Conservation (phyloP, 2,797 vertebrate species). For the Onychomys torridus region DNA sequence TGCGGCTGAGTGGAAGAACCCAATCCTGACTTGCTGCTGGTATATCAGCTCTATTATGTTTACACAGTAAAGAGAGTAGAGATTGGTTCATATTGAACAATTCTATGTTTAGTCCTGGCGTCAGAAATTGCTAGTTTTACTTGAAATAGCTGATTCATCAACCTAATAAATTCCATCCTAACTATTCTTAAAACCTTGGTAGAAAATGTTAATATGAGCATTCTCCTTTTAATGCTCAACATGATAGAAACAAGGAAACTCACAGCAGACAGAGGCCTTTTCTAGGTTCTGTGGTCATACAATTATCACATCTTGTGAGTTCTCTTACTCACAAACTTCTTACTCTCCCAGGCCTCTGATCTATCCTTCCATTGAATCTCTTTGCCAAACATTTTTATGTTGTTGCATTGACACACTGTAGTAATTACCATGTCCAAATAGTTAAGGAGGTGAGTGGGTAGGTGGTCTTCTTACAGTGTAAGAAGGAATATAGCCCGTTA, state of each 20-base stretch:
- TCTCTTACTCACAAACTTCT: neutral
- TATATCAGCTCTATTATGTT: neutral
- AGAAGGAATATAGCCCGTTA: neutral
- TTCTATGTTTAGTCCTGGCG: neutral
- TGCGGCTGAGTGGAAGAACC: neutral
- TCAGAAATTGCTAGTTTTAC: neutral
- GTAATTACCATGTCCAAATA: neutral
- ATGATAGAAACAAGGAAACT: neutral
- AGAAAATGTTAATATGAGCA: neutral
- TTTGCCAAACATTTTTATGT: neutral
- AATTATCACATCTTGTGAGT: neutral
- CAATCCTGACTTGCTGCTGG: neutral
- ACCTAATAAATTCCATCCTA: conserved; percentile 16
- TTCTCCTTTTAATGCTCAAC: neutral
- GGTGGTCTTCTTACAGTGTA: neutral
- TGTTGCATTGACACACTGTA: neutral
- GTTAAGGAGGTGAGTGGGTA: neutral
- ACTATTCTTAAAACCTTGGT: neutral
- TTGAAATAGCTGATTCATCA: conserved; percentile 24
- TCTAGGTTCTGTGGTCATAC: neutral
- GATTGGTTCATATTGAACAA: neutral
- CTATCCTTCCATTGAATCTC: neutral
- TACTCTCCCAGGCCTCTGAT: neutral
- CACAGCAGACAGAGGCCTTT: neutral
- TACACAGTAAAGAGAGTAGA: neutral